Evolutionary conservation across 2,113 vertebrate species (phyloP).

Genomic region (Emydura subglobosa): DNA sequence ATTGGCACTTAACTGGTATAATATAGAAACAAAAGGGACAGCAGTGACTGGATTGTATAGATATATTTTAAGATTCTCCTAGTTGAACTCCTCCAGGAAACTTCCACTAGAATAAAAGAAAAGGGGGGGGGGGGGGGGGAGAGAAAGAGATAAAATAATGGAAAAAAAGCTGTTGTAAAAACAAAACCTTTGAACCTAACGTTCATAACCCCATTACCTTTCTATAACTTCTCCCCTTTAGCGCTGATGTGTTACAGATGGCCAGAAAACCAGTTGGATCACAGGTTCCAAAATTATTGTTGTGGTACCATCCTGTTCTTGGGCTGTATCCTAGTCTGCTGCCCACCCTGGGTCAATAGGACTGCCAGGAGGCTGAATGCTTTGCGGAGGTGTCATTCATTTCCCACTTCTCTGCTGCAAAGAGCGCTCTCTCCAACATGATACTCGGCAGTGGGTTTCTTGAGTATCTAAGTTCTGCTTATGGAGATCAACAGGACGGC

Average conservation of each 20-base stretch:
- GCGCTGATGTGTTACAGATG: not conserved
- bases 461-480: not conserved
- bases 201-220: too few relatives aligned
- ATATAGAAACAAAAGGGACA: too few relatives aligned
- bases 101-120: too few relatives aligned
- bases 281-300: not conserved
- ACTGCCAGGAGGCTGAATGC: not conserved
- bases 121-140: too few relatives aligned
- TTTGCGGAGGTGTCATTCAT: not conserved
- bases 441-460: not conserved
- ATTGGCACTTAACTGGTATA: too few relatives aligned
- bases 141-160: too few relatives aligned
- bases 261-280: not conserved
- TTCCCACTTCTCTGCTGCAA: not conserved
- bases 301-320: not conserved
- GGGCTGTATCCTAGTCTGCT: not conserved
- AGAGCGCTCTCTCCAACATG: not conserved
- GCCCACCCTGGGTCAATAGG: not conserved
- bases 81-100: too few relatives aligned
- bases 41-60: too few relatives aligned
- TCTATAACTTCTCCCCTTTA: not conserved
- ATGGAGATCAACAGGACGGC: not conserved
- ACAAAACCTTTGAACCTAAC: too few relatives aligned
- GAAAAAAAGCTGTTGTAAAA: too few relatives aligned
- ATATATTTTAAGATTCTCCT: too few relatives aligned